Evolutionary conservation across 2,113 vertebrate genomes (phyloP), one percentile per base, ranked within the genome.

Genomic region (Xyliphius kryptos): DNA sequence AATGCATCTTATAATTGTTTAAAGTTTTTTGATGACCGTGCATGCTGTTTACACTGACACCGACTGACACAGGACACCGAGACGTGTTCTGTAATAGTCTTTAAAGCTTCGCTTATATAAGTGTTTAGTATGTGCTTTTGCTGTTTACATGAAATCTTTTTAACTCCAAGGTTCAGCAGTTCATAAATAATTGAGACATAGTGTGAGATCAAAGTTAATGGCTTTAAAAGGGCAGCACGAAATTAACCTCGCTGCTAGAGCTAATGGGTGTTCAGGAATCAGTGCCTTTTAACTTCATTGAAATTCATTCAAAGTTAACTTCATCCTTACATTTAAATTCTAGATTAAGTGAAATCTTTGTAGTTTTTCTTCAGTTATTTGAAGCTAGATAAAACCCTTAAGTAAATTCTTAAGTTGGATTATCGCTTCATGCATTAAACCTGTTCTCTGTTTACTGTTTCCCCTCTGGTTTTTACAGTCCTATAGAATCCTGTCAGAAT

Each of bases 401-500:
- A n/a, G n/a, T n/a, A n/a, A n/a, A n/a, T n/a, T n/a, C n/a, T n/a
- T n/a, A n/a, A n/a, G n/a, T n/a, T n/a, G n/a, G 7, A 3, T n/a
- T 5, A 57, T 20, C n/a, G 17, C 7, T 8, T 41, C 38, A 56
- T 1, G 4, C 12, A 13, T 13, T 5, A 5, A 20, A 40, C 20
- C 6, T n/a, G n/a, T n/a, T n/a, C n/a, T n/a, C n/a, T n/a, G n/a
- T n/a, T n/a, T n/a, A n/a, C n/a, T n/a, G n/a, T n/a, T n/a, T n/a
- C n/a, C n/a, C n/a, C n/a, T n/a, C n/a, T n/a, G n/a, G n/a, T 72
- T n/a, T 67, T 78, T 85, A 74, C 81, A 99, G 96, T 83, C 95
- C 94, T 74, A 99, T 99, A 92, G 96, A 99, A 87, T 94, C 95
- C 89, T 99, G 96, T 87, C 94, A 97, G 90, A 93, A 95, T 89